phyloP scores from a whole-genome alignment of 2,888 invertebrate genomes.

The Rutpela maculata region DNA sequence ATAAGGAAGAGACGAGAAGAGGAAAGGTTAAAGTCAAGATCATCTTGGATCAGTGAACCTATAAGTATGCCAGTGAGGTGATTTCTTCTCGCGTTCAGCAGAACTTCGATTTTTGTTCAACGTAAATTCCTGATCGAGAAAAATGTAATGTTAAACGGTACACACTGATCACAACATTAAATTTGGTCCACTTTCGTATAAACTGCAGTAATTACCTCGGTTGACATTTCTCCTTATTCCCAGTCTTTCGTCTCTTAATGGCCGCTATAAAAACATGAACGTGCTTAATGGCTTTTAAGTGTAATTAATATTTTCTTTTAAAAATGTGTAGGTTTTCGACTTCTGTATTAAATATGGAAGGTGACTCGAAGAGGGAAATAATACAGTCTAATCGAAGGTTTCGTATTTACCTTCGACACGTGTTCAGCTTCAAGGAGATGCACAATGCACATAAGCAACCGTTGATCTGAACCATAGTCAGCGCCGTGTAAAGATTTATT shows the following conservation, averaged over 20 bases:
- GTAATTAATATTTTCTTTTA: constrained; percentile 16
- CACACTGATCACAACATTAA: constrained; percentile 30
- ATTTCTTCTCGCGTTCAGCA: constrained; percentile 34
- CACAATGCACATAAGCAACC: too few relatives aligned
- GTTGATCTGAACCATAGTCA: too few relatives aligned
- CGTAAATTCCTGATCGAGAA: constrained; percentile 16
- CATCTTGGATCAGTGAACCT: constrained; percentile 33
- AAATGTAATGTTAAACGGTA: constrained; percentile 26
- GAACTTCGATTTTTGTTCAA: constrained; percentile 36
- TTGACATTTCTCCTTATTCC: constrained; percentile 32
- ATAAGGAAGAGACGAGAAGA: constrained; percentile 1
- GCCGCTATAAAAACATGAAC: constrained; percentile 18
- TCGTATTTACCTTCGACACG: too few relatives aligned
- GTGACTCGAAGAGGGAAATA: too few relatives aligned
- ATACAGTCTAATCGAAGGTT: too few relatives aligned
- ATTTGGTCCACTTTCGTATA: constrained; percentile 39
- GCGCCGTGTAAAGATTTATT: too few relatives aligned
- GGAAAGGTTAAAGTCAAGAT: constrained; percentile 27
- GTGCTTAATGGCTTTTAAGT: not conserved
- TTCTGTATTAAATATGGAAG: too few relatives aligned
- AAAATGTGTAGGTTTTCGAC: too few relatives aligned
- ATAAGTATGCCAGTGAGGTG: constrained; percentile 36
- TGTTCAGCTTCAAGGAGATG: too few relatives aligned
- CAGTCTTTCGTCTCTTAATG: not conserved
- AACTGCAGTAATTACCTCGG: constrained; percentile 25